phyloP scores from a whole-genome alignment of 1,140 invertebrate genomes.

The Cydia fagiglandana region DNA sequence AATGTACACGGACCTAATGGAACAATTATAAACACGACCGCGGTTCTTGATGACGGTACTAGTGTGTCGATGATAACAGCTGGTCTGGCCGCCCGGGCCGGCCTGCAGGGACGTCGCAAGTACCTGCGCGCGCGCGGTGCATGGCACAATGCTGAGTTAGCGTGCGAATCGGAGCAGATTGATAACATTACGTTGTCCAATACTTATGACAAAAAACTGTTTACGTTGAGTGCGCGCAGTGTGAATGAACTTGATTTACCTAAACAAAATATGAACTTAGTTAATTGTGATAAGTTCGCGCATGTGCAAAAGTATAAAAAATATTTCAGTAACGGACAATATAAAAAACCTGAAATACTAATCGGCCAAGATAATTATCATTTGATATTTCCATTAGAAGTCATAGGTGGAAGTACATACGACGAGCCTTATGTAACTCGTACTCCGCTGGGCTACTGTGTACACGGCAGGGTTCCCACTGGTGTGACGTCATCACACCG shows the following conservation, averaged over 20 bases:
- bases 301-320: background rate
- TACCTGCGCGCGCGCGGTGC: constrained; percentile 32
- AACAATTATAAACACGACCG: background rate
- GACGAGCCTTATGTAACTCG: constrained; percentile 3
- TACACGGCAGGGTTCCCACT: background rate
- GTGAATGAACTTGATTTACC: constrained; percentile 16
- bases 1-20: constrained; percentile 32
- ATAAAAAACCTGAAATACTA: background rate
- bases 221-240: constrained; percentile 29
- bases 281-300: background rate
- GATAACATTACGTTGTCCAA: constrained; percentile 32
- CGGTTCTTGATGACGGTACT: constrained; percentile 29
- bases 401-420: background rate
- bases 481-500: background rate
- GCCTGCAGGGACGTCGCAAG: constrained; percentile 17
- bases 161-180: constrained; percentile 20
- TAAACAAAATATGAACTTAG: background rate
- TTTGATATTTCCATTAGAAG: background rate
- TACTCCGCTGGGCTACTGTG: background rate
- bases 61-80: constrained; percentile 27
- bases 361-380: constrained; percentile 24
- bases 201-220: constrained; percentile 18
- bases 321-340: background rate
- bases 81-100: background rate
- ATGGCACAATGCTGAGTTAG: constrained; percentile 31